phyloP scores from a whole-genome alignment of 2,113 vertebrate genomes.

The Malaclemys terrapin region DNA sequence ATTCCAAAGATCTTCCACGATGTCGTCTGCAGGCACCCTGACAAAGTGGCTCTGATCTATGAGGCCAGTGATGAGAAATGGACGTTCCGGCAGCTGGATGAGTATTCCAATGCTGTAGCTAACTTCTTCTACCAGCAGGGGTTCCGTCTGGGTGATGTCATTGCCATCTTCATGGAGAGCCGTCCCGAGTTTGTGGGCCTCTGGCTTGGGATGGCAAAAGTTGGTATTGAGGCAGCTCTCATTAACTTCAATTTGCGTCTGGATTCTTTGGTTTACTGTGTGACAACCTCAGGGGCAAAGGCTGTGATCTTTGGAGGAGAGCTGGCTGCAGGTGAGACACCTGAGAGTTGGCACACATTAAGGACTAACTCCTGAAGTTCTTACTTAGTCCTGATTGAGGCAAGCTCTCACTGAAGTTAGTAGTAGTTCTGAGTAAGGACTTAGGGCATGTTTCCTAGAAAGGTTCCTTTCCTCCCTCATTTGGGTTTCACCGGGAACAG shows the following conservation, averaged over 20 bases:
- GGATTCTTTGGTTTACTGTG: slow-evolving; percentile 87
- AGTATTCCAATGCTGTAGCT: slow-evolving; percentile 85
- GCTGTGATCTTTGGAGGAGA: slow-evolving; percentile 89
- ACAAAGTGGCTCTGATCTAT: slow-evolving; percentile 88
- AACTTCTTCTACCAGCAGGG: slow-evolving; percentile 84
- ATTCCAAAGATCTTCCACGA: slow-evolving; percentile 86
- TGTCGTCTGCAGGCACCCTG: slow-evolving; percentile 79
- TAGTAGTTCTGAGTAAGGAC: not conserved
- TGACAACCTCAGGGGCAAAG: slow-evolving; percentile 83
- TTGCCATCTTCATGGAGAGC: slow-evolving; percentile 92
- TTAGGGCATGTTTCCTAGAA: not conserved
- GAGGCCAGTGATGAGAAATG: slow-evolving; percentile 85
- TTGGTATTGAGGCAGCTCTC: slow-evolving; percentile 88
- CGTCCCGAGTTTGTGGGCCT: slow-evolving; percentile 90
- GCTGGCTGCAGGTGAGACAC: slow-evolving; percentile 82
- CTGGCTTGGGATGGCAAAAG: slow-evolving; percentile 91
- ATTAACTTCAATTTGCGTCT: slow-evolving; percentile 90
- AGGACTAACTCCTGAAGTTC: rapidly evolving
- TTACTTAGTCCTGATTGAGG: rapidly evolving
- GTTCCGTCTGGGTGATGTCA: slow-evolving; percentile 84
- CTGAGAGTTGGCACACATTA: rapidly evolving
- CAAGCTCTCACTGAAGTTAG: no score
- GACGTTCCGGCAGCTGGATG: slow-evolving; percentile 88
- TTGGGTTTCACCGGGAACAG: not conserved
- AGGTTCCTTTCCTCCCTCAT: not conserved